These are phyloP conservation scores for Anticlea derivata DNA, from an alignment of 2,888 invertebrate species.

Conservation along the genomic window DNA sequence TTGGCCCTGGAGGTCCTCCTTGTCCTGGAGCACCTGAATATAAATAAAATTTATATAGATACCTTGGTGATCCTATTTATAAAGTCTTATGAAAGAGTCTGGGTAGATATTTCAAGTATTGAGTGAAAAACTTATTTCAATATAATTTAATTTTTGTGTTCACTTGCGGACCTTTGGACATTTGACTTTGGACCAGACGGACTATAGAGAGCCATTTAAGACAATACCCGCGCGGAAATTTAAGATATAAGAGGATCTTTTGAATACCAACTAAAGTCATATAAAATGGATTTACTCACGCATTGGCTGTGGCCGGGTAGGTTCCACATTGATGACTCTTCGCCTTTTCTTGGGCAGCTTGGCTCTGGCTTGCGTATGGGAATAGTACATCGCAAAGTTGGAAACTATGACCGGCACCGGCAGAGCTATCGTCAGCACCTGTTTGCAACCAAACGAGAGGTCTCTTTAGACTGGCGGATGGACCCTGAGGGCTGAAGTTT, in stretches of 20 bases:
- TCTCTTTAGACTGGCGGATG: slow-evolving; percentile 24
- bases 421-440: slow-evolving; percentile 96
- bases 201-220: no score
- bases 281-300: slow-evolving; percentile 55
- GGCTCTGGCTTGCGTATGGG: slow-evolving; percentile 97
- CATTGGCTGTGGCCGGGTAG: slow-evolving; percentile 87
- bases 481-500: slow-evolving; percentile 27
- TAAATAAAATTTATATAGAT: not conserved
- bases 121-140: no score
- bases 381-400: slow-evolving; percentile 99
- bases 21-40: slow-evolving; percentile 54
- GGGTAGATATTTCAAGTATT: no score
- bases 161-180: no score
- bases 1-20: slow-evolving; percentile 72
- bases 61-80: no score
- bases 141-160: no score
- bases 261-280: not conserved
- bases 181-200: no score
- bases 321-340: slow-evolving; percentile 98
- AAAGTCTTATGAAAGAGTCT: no score
- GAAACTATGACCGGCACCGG: slow-evolving; percentile 99
- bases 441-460: slow-evolving; percentile 24
- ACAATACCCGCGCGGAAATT: no score
- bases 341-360: slow-evolving; percentile 99
- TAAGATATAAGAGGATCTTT: no score